Base-by-base conservation (phyloP, 2,888 invertebrate species). In the Petrolisthes cinctipes region DNA sequence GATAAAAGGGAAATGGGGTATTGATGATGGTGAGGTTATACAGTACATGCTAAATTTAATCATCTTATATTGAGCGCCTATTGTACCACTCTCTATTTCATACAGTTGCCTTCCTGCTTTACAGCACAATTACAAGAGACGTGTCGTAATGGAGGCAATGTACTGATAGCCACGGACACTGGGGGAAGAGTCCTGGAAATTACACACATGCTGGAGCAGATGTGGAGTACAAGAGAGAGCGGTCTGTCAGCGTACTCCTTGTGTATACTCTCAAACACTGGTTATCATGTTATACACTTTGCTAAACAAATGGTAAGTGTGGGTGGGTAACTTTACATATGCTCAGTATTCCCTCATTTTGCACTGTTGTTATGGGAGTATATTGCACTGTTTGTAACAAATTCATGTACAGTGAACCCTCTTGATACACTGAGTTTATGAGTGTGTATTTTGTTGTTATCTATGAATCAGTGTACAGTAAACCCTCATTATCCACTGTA, bases 281-380 rank as follows among this genome's bases (percentile, higher is more conserved):
- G 98, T 92, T 99, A 98, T 92, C 99, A 99, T 92, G 99, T 99
- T 0, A 97, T 99, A 2, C 99, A 99, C 93, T 99, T 99, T 93
- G 99, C 99, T 1, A 99, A 99, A 93, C 90, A 90, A 71, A 90
- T 90, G 90, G 90, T 90, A 85, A 75, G 78, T 83, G 9, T 53
- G 23, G 14, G 51, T 79, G 37, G 37, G 2, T 37, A 37, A 37
- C 37, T 37, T 37, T 37, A 37, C 37, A 37, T 37, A 37, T 37
- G 37, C 37, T 1, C 37, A 37, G 37, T 37, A 37, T 37, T 37
- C 37, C 37, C 37, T 37, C 37, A 37, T 37, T 37, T 37, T 37
- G 37, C 37, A 37, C 2, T 37, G 37, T 37, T 37, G 37, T 37
- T 37, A 37, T 37, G 37, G 37, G 37, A 37, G 37, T 37, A 37